Conservation (phyloP, 2,113 vertebrate species). For the Illadopsis cleaveri region DNA sequence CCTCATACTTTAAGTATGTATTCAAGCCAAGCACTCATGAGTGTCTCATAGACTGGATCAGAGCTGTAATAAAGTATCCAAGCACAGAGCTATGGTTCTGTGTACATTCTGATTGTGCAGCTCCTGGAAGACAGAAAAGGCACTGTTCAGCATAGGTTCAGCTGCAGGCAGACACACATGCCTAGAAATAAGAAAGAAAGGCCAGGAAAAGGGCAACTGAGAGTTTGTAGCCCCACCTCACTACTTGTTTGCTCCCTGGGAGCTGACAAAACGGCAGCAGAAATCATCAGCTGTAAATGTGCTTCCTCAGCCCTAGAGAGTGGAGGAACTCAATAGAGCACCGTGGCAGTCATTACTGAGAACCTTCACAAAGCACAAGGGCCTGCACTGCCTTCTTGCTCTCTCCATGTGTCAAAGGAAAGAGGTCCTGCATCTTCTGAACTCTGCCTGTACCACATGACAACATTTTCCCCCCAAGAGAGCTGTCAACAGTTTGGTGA, state of each 20-base stretch:
- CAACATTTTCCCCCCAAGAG: not conserved
- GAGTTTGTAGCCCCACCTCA: not conserved
- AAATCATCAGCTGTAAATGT: not conserved
- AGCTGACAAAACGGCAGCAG: not conserved
- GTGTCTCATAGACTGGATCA: not conserved
- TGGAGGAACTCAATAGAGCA: not conserved
- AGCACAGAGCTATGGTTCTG: not conserved
- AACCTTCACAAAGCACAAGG: not conserved
- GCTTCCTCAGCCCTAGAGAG: not conserved
- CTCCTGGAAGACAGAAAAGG: not conserved
- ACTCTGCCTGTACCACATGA: not conserved
- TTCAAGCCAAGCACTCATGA: not conserved
- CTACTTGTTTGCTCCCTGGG: not conserved
- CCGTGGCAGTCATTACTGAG: fast-evolving
- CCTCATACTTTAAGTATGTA: not conserved
- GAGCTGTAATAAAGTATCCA: not conserved
- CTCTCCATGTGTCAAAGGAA: not conserved
- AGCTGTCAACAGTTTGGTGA: not conserved
- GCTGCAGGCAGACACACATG: not conserved
- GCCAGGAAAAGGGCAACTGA: not conserved
- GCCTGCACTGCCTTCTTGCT: not conserved
- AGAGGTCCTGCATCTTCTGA: not conserved
- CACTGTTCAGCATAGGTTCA: not conserved
- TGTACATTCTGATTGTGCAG: not conserved
- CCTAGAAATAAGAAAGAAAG: not conserved